phyloP scores from a whole-genome alignment of 2,888 invertebrate species.

The Anorthoa munda region DNA sequence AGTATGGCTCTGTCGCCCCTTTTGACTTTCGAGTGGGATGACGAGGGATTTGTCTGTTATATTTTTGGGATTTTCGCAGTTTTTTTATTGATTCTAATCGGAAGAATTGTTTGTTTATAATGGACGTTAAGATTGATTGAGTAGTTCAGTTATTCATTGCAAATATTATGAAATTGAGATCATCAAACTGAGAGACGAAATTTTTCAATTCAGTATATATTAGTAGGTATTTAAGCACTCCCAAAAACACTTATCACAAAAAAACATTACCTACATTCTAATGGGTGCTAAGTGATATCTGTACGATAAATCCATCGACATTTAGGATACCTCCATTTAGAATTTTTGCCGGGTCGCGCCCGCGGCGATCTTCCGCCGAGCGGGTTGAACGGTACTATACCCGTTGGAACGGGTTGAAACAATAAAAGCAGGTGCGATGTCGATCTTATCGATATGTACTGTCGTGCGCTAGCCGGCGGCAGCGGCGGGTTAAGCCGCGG shows the following conservation, averaged over 20 bases:
- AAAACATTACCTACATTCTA: slow-evolving; percentile 39
- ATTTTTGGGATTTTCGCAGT: slow-evolving; percentile 43
- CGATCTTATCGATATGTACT: slow-evolving; percentile 87
- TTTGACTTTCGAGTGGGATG: slow-evolving; percentile 75
- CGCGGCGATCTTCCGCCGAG: slow-evolving; percentile 71
- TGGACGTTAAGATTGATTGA: not conserved
- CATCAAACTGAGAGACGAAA: not conserved
- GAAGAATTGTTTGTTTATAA: not conserved
- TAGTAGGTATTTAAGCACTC: slow-evolving; percentile 2
- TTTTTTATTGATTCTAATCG: slow-evolving; percentile 26
- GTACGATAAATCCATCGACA: slow-evolving; percentile 64
- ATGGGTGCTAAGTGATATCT: slow-evolving; percentile 65
- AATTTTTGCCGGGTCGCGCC: slow-evolving; percentile 72
- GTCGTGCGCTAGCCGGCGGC: slow-evolving; percentile 81
- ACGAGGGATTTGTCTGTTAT: slow-evolving; percentile 65
- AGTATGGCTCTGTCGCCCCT: slow-evolving; percentile 80
- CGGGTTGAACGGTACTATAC: slow-evolving; percentile 64
- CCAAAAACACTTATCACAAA: slow-evolving; percentile 29
- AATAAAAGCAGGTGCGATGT: slow-evolving; percentile 81
- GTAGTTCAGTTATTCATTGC: not conserved
- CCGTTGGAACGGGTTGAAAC: slow-evolving; percentile 76
- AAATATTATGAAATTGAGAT: not conserved
- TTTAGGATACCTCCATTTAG: slow-evolving; percentile 79
- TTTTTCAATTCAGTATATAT: not conserved
- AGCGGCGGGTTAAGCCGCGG: slow-evolving; percentile 72